Evolutionary conservation across 2,888 invertebrate species (phyloP), one percentile per base, ranked within the genome.

Genomic region (Epiblema foenella): DNA sequence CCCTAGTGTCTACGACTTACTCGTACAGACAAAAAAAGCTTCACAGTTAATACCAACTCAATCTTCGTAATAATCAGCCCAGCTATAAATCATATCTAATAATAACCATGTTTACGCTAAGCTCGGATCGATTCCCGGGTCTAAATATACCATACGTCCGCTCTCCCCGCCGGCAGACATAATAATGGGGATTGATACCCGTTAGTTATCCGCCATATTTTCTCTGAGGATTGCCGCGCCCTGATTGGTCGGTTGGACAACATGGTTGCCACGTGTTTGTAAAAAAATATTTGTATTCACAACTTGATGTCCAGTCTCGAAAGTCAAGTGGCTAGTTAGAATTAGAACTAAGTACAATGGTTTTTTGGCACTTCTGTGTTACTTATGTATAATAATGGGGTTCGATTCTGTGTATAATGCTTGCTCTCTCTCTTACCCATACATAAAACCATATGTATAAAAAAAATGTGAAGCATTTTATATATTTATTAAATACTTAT

Each of bases 181-280:
- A 84, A 87, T 83, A 88, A 86, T 88, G 86, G 83, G 81, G 83
- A 90, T 86, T 89, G 85, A 83, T 83, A 81, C 74, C 78, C 79
- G 77, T 83, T 84, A 82, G 80, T 83, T 83, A 83, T 79, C 87
- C 88, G 90, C 93, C 93, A 92, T 93, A 78, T 89, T 89, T 84
- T 77, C 81, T 84, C 79, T 74, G 75, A 75, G 74, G 75, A 76
- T 74, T 76, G 77, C 77, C 81, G 85, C 78, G 78, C 77, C 81
- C 81, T 87, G 86, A 93, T 93, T 93, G 93, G 93, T 79, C 79
- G 77, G 75, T 75, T 70, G 75, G 73, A 75, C 85, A 92, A 92
- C 82, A 93, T 93, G 93, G 93, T 88, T 82, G 88, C 85, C 85
- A 81, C 76, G 76, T 75, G 74, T 80, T 77, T 80, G 78, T 79